Base-by-base conservation (phyloP, 2,113 vertebrate species). In the Sapayoa aenigma region DNA sequence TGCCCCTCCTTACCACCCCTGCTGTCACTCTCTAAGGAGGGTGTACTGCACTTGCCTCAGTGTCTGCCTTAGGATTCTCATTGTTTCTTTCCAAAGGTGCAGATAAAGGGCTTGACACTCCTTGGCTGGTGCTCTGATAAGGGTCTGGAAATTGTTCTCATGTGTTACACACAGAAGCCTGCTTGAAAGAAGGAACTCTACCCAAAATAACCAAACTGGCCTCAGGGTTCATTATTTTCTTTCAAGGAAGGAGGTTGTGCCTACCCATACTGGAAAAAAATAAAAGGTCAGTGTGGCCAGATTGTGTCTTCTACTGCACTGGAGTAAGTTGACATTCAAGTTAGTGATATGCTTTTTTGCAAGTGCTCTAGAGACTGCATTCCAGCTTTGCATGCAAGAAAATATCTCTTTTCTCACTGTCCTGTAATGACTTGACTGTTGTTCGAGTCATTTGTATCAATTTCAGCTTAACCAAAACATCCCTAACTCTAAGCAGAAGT, bases 101-200 rank as follows among this genome's bases (percentile, higher is more conserved):
- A 98, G 98, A 98, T 98, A 98, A 97, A 83, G 42, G 78, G 75
- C 97, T 95, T 98, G 98, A 97, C 97, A 28, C 93, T 94, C 92
- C 96, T 97, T 97, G 97, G 94, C 97, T 98, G 95, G 89, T 95
- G 95, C 89, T 41, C 92, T 96, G 98, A 98, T 98, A 98, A 98
- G 97, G 95, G 85, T 69, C 87, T 91, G 94, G 95, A 98, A 98
- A 97, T 93, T 97, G 96, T 97, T 97, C 95, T 97, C 65, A 39
- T 97, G 95, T 78, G 81, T 79, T 97, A 68, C 88, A 96, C 88
- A 96, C 89, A 97, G 93, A 91, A 97, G 84, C 84, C 79, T 1
- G 47, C 75, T 87, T 92, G 89, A 95, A 96, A 95, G 91, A 96
- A 97, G 84, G 87, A 93, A 75, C 93, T 95, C 56, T 81, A 93